Conservation (phyloP, 2,888 invertebrate species). For the Cephonodes hylas region DNA sequence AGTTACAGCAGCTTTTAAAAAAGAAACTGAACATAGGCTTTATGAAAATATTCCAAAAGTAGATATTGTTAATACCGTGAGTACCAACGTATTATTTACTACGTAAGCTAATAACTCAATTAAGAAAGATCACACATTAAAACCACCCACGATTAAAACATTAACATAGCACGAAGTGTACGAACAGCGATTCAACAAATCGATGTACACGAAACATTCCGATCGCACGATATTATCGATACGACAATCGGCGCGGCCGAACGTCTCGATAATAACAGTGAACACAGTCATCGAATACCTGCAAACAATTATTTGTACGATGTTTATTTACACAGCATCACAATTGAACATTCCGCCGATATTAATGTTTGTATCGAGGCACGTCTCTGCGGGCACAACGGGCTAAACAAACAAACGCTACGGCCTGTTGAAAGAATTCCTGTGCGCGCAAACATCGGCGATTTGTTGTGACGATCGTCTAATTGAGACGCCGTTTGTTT, state of each 20-base stretch:
- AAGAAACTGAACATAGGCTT: too few relatives aligned
- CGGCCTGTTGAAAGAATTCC: neutral
- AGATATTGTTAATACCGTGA: too few relatives aligned
- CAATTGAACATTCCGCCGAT: conserved; percentile 7
- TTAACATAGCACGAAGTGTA: too few relatives aligned
- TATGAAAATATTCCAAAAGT: too few relatives aligned
- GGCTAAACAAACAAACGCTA: neutral
- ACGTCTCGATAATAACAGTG: neutral
- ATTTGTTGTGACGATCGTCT: neutral
- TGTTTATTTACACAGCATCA: conserved; percentile 5
- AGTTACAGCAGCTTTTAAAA: too few relatives aligned
- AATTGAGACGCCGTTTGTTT: neutral
- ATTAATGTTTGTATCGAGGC: neutral
- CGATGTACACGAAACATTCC: neutral
- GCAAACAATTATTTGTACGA: neutral
- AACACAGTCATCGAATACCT: neutral
- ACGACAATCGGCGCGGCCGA: neutral
- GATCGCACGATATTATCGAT: neutral
- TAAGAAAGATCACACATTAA: too few relatives aligned
- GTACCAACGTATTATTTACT: too few relatives aligned
- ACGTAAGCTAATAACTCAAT: too few relatives aligned
- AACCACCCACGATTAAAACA: too few relatives aligned
- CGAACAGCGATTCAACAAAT: too few relatives aligned
- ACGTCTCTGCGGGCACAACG: neutral
- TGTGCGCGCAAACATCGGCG: neutral